phyloP scores from a whole-genome alignment of 2,888 invertebrate species.

The Lumbricus terrestris region DNA sequence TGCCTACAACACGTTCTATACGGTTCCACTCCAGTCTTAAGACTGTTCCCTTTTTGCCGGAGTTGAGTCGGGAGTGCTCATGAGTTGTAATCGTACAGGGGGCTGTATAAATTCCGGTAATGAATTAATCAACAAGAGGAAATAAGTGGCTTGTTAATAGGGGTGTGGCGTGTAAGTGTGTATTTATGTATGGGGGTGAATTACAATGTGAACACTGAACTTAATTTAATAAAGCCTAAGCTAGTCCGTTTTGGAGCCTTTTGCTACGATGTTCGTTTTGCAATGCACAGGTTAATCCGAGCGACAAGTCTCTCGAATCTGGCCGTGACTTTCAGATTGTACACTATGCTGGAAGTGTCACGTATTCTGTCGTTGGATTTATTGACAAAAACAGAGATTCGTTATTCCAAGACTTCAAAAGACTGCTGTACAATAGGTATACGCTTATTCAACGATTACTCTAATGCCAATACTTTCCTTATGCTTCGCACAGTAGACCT shows the following conservation, averaged over 20 bases:
- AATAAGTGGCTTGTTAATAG: too few species aligned
- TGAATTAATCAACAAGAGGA: too few species aligned
- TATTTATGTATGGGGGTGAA: too few species aligned
- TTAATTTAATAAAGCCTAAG: too few species aligned
- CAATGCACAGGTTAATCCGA: constrained; percentile 56
- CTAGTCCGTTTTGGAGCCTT: neutral
- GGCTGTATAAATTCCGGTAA: too few species aligned
- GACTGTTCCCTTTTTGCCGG: too few species aligned
- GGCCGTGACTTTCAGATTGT: constrained; percentile 64
- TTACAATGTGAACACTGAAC: too few species aligned
- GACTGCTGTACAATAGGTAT: constrained; percentile 75
- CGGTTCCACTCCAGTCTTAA: too few species aligned
- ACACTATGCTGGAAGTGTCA: constrained; percentile 96
- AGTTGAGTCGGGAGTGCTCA: too few species aligned
- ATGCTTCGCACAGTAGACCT: neutral
- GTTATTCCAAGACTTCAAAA: constrained; percentile 92
- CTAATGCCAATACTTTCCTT: neutral
- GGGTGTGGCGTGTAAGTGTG: too few species aligned
- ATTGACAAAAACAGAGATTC: constrained; percentile 97
- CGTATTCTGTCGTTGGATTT: constrained; percentile 86
- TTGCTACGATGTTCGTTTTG: neutral
- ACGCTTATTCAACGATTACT: neutral
- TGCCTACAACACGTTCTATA: too few species aligned
- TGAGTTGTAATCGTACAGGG: too few species aligned
- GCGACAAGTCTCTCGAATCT: constrained; percentile 62